Percentiles rank a stretch among this genome's conserved stretches.
phyloP scores from a whole-genome alignment of 2,888 invertebrate genomes.

The Chesias legatella region DNA sequence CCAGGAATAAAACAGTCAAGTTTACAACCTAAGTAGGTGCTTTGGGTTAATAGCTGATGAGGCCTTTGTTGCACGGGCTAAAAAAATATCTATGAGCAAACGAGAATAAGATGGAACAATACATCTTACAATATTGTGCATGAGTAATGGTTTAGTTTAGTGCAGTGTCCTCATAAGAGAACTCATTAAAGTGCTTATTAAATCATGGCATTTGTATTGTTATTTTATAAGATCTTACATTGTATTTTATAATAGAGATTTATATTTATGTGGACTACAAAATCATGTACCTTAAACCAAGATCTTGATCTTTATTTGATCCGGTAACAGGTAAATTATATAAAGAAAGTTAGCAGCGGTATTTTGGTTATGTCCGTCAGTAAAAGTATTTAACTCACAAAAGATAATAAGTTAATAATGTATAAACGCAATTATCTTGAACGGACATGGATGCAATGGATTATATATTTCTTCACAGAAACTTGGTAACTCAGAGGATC shows the following conservation, averaged over 20 bases:
- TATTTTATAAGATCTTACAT: slow-evolving; percentile 26
- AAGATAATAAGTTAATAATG: no score
- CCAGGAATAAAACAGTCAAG: slow-evolving; percentile 21
- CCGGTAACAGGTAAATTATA: no score
- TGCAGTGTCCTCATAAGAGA: slow-evolving; percentile 29
- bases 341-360: no score
- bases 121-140: slow-evolving; percentile 47
- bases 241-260: slow-evolving; percentile 21
- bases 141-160: slow-evolving; percentile 27
- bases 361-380: no score
- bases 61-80: slow-evolving; percentile 29
- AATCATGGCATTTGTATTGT: slow-evolving; percentile 27
- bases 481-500: no score
- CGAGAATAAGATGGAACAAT: slow-evolving; percentile 44
- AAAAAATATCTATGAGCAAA: slow-evolving; percentile 37
- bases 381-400: no score
- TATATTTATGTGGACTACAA: no score
- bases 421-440: no score
- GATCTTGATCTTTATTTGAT: no score
- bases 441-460: no score
- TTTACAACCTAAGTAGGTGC: slow-evolving; percentile 23
- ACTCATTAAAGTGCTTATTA: slow-evolving; percentile 34
- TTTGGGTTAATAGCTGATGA: slow-evolving; percentile 32
- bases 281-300: no score
- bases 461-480: no score